Percentiles rank a stretch among this genome's conserved stretches.
phyloP scores from a whole-genome alignment of 2,888 invertebrate genomes.

The Coleophora flavipennella region DNA sequence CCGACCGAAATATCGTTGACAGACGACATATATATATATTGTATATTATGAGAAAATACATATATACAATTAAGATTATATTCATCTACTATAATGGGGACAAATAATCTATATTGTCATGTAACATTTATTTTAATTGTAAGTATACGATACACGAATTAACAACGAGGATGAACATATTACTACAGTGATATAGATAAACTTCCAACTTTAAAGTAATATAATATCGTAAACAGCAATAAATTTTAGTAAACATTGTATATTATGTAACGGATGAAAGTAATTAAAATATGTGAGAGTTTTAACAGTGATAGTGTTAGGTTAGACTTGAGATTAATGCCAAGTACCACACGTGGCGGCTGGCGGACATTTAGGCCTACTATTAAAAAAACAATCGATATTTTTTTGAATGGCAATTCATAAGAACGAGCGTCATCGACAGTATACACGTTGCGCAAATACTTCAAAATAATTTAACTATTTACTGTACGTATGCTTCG shows the following conservation, averaged over 20 bases:
- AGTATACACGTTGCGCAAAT: too few species aligned
- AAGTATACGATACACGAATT: slow-evolving; percentile 54
- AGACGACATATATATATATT: slow-evolving; percentile 31
- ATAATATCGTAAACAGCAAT: slow-evolving; percentile 38
- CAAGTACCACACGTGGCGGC: too few species aligned
- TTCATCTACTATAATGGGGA: slow-evolving; percentile 22
- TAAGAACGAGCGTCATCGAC: too few species aligned
- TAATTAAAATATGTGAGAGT: slow-evolving; percentile 33
- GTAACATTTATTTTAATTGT: slow-evolving; percentile 50
- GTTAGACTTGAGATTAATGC: too few species aligned
- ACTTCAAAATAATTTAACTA: too few species aligned
- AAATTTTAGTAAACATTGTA: slow-evolving; percentile 38
- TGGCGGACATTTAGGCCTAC: too few species aligned
- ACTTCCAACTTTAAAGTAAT: slow-evolving; percentile 28
- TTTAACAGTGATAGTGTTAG: slow-evolving; percentile 48
- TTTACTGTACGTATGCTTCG: slow-evolving; percentile 32
- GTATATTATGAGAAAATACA: slow-evolving; percentile 2
- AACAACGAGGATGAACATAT: slow-evolving; percentile 64
- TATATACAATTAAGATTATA: slow-evolving; percentile 16
- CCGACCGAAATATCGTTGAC: slow-evolving; percentile 31
- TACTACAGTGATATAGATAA: slow-evolving; percentile 41
- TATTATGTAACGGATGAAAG: slow-evolving; percentile 33
- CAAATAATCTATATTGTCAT: slow-evolving; percentile 63
- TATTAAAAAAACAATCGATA: too few species aligned
- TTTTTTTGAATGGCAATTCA: too few species aligned